Evolutionary conservation across 92 coral and sea anemone genomes (phyloP), one percentile per base, ranked within the genome.

Genomic region (Ricordea florida): DNA sequence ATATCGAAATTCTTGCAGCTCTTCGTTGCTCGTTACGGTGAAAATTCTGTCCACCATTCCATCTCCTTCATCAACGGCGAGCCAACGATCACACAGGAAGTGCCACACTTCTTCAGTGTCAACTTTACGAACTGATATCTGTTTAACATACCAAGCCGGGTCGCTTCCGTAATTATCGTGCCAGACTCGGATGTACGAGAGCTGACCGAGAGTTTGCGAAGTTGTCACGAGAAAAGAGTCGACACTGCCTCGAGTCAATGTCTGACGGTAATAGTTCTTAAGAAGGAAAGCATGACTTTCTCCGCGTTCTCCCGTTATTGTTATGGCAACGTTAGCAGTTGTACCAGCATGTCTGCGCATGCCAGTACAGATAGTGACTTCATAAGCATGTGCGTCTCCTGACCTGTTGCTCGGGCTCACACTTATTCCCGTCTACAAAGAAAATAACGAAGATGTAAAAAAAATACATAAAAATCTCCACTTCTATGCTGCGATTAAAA

Each of bases 11-110:
- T 85, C 91, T 17, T 50, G 55, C 76, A 96, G 70, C 42, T 92
- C 97, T 66, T 86, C 86, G 15, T 50, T 57, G 55, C 87, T 82
- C 13, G 99, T 77, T 1, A 92, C 79, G 22, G 96, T 82, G 10
- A 96, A 64, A 28, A 92, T 71, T 53, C 97, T 79, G 38, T 92
- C 91, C 15, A 92, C 89, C 69, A 82, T 66, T 6, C 96, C 97
- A 69, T 96, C 99, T 37, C 96, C 96, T 35, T 84, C 94, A 60
- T 96, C 99, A 15, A 96, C 97, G 4, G 99, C 99, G 9, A 96
- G 89, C 99, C 99, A 96, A 45, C 89, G 79, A 37, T 96, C 80
- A 60, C 99, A 96, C 50, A 96, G 42, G 51, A 96, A 96, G 67
- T 85, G 67, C 69, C 81, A 85, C 7, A 71, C 64, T 23, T 78